These are phyloP conservation scores for Plutella xylostella DNA, from an alignment of 2,888 invertebrate species.

Conservation along the genomic window DNA sequence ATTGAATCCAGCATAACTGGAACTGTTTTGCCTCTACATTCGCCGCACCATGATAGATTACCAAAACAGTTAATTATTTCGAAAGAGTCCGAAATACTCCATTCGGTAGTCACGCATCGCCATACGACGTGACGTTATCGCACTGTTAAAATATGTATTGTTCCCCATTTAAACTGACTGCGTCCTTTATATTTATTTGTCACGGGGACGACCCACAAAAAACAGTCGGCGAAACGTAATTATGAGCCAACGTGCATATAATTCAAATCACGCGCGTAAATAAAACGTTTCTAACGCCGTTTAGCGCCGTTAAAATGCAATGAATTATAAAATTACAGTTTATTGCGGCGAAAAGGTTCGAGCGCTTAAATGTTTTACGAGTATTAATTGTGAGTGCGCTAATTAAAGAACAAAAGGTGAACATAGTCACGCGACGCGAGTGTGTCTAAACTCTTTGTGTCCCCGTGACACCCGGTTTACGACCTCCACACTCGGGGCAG, in stretches of 20 bases:
- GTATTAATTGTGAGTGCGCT: conserved; percentile 42
- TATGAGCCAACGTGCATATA: conserved; percentile 21
- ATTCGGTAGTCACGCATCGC: too few relatives aligned
- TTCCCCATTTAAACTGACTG: conserved; percentile 19
- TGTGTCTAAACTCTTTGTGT: too few relatives aligned
- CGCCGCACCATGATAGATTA: too few relatives aligned
- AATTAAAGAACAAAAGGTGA: conserved; percentile 20
- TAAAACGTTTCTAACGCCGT: conserved; percentile 51
- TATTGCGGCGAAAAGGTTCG: conserved; percentile 22
- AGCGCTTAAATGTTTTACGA: conserved; percentile 37
- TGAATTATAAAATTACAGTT: conserved; percentile 48
- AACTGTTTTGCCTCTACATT: too few relatives aligned
- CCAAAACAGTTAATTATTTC: too few relatives aligned
- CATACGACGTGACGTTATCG: conserved; percentile 27
- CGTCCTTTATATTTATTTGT: conserved; percentile 19
- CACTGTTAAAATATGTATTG: conserved; percentile 9
- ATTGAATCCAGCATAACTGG: too few relatives aligned
- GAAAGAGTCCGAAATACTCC: too few relatives aligned
- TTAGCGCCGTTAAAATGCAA: conserved; percentile 47
- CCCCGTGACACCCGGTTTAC: too few relatives aligned
- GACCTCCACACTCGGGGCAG: too few relatives aligned
- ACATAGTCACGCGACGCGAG: conserved; percentile 12
- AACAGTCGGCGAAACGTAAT: conserved; percentile 6
- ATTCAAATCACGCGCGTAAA: conserved; percentile 53
- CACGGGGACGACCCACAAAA: conserved; percentile 15